phyloP scores from a whole-genome alignment of 2,888 invertebrate genomes.

The Nysson spinosus region DNA sequence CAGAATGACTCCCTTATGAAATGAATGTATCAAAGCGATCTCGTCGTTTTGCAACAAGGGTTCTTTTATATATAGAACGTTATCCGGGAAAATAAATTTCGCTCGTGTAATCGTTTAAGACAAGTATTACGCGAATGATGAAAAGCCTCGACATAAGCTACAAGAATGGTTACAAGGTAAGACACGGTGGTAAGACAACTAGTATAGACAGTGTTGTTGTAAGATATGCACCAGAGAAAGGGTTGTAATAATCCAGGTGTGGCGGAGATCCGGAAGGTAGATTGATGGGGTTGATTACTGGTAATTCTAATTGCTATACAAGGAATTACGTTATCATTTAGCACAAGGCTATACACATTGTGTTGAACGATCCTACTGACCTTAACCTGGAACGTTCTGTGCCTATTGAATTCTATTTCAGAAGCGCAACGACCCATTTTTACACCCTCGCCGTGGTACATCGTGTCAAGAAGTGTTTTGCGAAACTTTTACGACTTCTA shows the following conservation, averaged over 20 bases:
- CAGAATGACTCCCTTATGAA: neutral
- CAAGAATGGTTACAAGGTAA: too few relatives aligned
- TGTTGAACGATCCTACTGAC: constrained; percentile 20
- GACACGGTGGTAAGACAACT: neutral
- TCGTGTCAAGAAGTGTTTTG: too few relatives aligned
- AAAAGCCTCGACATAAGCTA: too few relatives aligned
- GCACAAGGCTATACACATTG: neutral
- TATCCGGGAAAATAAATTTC: too few relatives aligned
- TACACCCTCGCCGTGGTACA: constrained; percentile 14
- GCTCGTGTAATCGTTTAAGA: too few relatives aligned
- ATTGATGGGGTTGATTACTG: constrained; percentile 29
- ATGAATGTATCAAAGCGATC: too few relatives aligned
- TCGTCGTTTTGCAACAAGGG: too few relatives aligned
- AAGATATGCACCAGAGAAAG: neutral
- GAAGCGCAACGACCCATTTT: constrained; percentile 34
- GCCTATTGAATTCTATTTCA: constrained; percentile 20
- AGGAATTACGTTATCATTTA: constrained; percentile 11
- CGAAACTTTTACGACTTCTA: too few relatives aligned
- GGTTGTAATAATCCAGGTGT: constrained; percentile 5
- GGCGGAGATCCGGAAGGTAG: constrained; percentile 9
- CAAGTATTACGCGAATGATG: too few relatives aligned
- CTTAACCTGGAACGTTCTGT: constrained; percentile 26
- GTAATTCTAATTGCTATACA: constrained; percentile 32
- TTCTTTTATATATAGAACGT: too few relatives aligned
- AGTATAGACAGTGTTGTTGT: constrained; percentile 8